These are phyloP conservation scores for Hemibagrus wyckioides DNA, from an alignment of 2,113 vertebrate genomes.

Conservation along the genomic window DNA sequence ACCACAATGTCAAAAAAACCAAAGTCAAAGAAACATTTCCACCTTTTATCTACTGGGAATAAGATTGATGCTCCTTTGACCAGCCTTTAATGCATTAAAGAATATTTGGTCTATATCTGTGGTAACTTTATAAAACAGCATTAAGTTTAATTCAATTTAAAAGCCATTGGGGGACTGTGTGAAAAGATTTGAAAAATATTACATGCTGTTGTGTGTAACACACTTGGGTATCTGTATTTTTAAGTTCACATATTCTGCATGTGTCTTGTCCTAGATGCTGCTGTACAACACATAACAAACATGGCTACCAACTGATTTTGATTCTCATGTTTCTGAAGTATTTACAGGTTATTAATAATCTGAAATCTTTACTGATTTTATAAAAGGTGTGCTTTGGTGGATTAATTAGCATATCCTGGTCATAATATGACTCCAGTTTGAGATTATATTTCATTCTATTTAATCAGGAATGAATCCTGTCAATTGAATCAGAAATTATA, in stretches of 20 bases:
- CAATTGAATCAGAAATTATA: neutral
- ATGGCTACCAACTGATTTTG: neutral
- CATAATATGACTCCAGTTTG: neutral
- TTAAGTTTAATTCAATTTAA: constrained; percentile 41
- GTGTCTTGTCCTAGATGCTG: neutral
- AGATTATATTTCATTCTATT: neutral
- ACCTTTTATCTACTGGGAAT: constrained; percentile 39
- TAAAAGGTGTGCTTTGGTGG: neutral
- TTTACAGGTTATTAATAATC: constrained; percentile 14
- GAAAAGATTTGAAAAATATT: constrained; percentile 37
- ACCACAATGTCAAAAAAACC: constrained; percentile 24
- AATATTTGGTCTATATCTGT: constrained; percentile 42
- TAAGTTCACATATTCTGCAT: neutral
- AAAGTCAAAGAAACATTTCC: constrained; percentile 4
- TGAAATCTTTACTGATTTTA: constrained; percentile 18
- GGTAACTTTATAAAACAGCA: constrained; percentile 35
- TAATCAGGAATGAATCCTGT: neutral
- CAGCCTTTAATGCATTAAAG: constrained; percentile 32
- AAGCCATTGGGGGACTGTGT: constrained; percentile 22
- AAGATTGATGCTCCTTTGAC: constrained; percentile 43
- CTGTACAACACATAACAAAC: neutral
- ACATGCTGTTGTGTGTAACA: constrained; percentile 26
- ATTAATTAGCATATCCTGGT: neutral
- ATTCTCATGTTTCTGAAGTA: neutral
- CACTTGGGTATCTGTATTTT: constrained; percentile 29